Evolutionary conservation across 2,797 vertebrate genomes (phyloP), one percentile per base, ranked within the genome.

Genomic region (Halcyon leucocephala): DNA sequence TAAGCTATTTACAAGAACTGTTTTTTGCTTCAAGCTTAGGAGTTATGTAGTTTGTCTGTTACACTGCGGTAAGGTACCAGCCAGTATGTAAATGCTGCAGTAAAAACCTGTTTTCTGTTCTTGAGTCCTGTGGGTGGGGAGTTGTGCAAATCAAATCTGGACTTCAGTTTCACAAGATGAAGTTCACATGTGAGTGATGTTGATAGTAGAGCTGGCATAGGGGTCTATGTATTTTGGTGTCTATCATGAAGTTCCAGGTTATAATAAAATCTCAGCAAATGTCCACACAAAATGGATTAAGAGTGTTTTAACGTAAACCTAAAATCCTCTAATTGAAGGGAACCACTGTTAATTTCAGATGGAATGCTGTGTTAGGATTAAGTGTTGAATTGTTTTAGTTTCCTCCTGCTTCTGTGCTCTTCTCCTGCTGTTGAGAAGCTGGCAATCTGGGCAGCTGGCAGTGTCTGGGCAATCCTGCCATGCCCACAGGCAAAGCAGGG

Each of bases 201-300:
- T 31, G 31, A 37, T 5, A 70, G 13, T 11, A 33, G n/a, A 54
- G 54, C 44, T 64, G 67, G 7, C 2, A 11, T 17, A 26, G 42
- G 4, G 17, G 39, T 15, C 51, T 49, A 11, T 1, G 4, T 78
- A 20, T 18, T 24, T 9, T 26, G n/a, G 35, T 8, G 16, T 31
- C 51, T 35, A 6, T 19, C 39, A 14, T 17, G 10, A 14, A 16
- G 14, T 24, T 22, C 15, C 35, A 37, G 13, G 4, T 5, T 51
- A 19, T 15, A 12, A 8, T 19, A 12, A 7, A 14, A 35, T 29
- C 54, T 49, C 35, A 37, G 60, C 73, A 55, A n/a, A 82, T 26
- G 6, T 42, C 25, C 41, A 13, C n/a, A 2, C 0, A 0, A 12
- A n/a, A 54, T 3, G 7, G 15, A 9, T 44, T n/a, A 3, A 39